Evolutionary conservation across 1,140 invertebrate species (phyloP), one percentile per base, ranked within the genome.

Genomic region (Goniozus legneri): DNA sequence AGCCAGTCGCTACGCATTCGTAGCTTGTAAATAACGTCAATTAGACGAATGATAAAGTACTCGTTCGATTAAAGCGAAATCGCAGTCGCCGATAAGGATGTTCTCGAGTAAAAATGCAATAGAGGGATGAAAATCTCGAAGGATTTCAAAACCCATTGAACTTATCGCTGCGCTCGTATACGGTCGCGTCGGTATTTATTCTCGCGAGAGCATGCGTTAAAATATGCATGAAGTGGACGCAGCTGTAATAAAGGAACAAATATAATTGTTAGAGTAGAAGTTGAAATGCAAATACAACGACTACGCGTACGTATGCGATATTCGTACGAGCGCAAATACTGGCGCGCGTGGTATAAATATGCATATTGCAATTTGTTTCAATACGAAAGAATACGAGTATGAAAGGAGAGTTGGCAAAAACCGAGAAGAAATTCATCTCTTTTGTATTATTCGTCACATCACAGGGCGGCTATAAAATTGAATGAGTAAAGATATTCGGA

Each of bases 221-320:
- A 54, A 47, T 35, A 52, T 48, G n/a, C 31, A 16, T 15, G 30
- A 56, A 46, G 33, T 47, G 14, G 20, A 52, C 51, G 59, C 39
- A 56, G 53, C 49, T 53, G 53, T 33, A 62, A 62, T 54, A 52
- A 22, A 45, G 14, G 20, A 47, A 49, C 19, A 50, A 54, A 52
- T 34, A 37, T n/a, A n/a, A 50, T 54, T 49, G 36, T 43, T 62
- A 46, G 33, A 30, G 27, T 24, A 19, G 8, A 31, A 37, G 8
- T 42, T 51, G 31, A 36, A 37, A 45, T 42, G 38, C n/a, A 41
- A 53, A 60, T 47, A 13, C 10, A 40, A 21, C 19, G 15, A 15
- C 43, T 12, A 31, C 6, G 8, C 39, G 22, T n/a, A n/a, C n/a
- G n/a, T n/a, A n/a, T n/a, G n/a, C n/a, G n/a, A n/a, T n/a, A n/a